Conservation (phyloP, 2,888 invertebrate genomes). For the Drosophila imparisetae region DNA sequence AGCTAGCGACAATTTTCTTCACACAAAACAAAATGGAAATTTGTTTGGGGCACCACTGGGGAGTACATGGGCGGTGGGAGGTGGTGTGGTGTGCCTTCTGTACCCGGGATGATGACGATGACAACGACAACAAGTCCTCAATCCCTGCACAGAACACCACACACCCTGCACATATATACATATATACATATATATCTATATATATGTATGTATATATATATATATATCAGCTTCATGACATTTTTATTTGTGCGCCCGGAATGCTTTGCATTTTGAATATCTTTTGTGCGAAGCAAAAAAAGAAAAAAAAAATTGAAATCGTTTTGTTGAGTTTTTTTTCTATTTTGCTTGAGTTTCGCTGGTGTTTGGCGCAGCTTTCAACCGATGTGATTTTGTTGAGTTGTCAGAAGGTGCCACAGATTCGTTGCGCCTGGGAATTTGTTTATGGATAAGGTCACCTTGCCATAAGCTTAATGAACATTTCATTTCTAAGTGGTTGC, state of each 20-base stretch:
- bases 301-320: background rate
- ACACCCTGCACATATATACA: slow-evolving; percentile 1
- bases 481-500: background rate
- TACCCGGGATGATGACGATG: slow-evolving; percentile 10
- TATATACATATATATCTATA: background rate
- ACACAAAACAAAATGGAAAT: slow-evolving; percentile 67
- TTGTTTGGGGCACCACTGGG: slow-evolving; percentile 49
- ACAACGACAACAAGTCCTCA: slow-evolving; percentile 40
- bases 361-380: slow-evolving; percentile 16
- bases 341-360: slow-evolving; percentile 42
- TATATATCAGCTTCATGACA: slow-evolving; percentile 63
- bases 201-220: background rate
- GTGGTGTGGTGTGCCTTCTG: slow-evolving; percentile 6
- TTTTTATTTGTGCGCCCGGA: slow-evolving; percentile 72
- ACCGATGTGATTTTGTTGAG: slow-evolving; percentile 65
- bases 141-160: slow-evolving; percentile 36
- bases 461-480: slow-evolving; percentile 6
- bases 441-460: slow-evolving; percentile 28
- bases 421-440: slow-evolving; percentile 60
- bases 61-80: slow-evolving; percentile 9
- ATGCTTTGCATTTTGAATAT: slow-evolving; percentile 79
- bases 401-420: slow-evolving; percentile 63
- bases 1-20: slow-evolving; percentile 41
- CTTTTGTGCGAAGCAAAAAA: slow-evolving; percentile 25
- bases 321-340: slow-evolving; percentile 26